Evolutionary conservation across 2,113 vertebrate species (phyloP), one percentile per base, ranked within the genome.

Genomic region (Perca flavescens): DNA sequence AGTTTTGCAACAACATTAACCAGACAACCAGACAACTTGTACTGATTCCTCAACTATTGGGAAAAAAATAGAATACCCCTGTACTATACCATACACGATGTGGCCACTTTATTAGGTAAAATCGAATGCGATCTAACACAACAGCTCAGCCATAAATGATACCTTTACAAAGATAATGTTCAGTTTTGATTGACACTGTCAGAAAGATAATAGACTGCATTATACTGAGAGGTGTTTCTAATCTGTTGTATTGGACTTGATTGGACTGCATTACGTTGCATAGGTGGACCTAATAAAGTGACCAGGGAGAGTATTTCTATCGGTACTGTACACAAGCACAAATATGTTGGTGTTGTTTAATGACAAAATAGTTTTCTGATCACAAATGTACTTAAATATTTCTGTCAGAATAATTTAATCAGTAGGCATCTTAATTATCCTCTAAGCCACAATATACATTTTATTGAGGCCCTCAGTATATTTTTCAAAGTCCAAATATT

Each of bases 261-360:
- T 22, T 56, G 21, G 9, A 40, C 10, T 43, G 53, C 2, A 47
- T 72, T 25, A 28, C 17, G 1, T 43, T 57, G n/a, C 28, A 17
- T 13, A 72, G 5, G 40, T 46, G 54, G 58, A 17, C 15, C 31
- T 63, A 21, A 46, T 66, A 43, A 56, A 66, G 61, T 46, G 49
- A 9, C 60, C 11, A 5, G 58, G 25, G 14, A 10, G 49, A 43
- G 17, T 65, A 8, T 53, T 17, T 63, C 6, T 3, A 57, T 57
- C 0, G 3, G 9, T 36, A 28, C 28, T 63, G 21, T 40, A 53
- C 31, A 63, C 21, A 43, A 10, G 2, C 19, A 36, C 16, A 54
- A n/a, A n/a, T 58, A 28, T 82, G 17, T 79, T 34, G 36, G 13
- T 70, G 47, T 7, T n/a, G 8, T 57, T 65, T 65, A 2, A 58